Evolutionary conservation across 2,113 vertebrate genomes (phyloP).

Genomic region (Uria aalge): DNA sequence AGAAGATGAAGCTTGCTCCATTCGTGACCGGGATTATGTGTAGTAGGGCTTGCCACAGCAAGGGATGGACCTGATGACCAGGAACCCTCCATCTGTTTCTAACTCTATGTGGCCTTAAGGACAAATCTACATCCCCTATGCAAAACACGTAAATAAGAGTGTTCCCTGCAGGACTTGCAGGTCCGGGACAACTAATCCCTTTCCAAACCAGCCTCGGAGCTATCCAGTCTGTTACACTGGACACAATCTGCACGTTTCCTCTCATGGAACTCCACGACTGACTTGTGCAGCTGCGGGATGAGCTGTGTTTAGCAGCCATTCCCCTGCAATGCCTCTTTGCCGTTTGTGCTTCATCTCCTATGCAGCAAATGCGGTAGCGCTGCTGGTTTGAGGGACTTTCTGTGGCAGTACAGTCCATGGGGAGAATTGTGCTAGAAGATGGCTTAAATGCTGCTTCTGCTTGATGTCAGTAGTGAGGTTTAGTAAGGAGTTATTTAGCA

Average conservation of each 20-base stretch:
- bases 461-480: not conserved
- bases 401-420: not conserved
- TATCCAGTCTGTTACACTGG: not conserved
- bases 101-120: not conserved
- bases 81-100: not conserved
- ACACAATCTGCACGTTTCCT: not conserved
- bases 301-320: not conserved
- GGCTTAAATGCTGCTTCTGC: not conserved
- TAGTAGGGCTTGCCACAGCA: fast-evolving
- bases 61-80: not conserved
- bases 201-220: not conserved
- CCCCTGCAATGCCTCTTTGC: not conserved
- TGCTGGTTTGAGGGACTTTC: not conserved
- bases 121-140: not conserved
- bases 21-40: not conserved
- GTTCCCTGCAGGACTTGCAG: not conserved
- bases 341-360: fast-evolving
- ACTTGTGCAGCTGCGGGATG: fast-evolving
- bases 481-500: not conserved
- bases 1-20: not conserved
- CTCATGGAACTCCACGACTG: not conserved
- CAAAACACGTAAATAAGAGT: not conserved
- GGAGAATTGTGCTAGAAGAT: not conserved
- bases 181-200: not conserved
- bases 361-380: not conserved